Base-by-base conservation (phyloP, 2,888 invertebrate species). In the Caradrina clavipalpis region DNA sequence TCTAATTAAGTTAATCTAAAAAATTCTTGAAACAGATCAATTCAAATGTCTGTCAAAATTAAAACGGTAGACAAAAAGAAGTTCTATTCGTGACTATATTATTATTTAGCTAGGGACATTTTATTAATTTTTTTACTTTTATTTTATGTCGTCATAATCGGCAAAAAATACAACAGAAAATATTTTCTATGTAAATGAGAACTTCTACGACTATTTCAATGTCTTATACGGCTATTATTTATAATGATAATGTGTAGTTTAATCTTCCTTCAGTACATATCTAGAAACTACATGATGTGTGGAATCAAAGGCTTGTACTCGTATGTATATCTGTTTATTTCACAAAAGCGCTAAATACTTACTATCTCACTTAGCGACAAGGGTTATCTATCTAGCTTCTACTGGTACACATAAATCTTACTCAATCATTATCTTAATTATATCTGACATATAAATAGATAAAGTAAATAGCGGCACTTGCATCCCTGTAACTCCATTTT, bases 1-100 rank as follows among this genome's bases (percentile, higher is more conserved):
- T 58, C 39, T 65, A 62, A 56, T 70, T 50, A 77, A 57, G 45
- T 31, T 56, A 53, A 77, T 81, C 55, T 55, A 59, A 76, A 69
- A 69, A 69, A 61, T 76, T 49, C 8, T 39, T 49, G 49, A 56
- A 53, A 77, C 31, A 59, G 59, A 70, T 63, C 17, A 63, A 71
- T 62, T 66, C 42, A 55, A 66, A 22, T 39, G 62, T 31, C 26
- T 17, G 22, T 35, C 45, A 61, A 57, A 61, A 51, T 62, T 45
- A 64, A 50, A 45, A 31, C 2, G 7, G 17, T 45, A 5, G 45
- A 17, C n/a, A 64, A 64, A 10, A 63, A 10, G 8, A 39, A 10
- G 21, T 6, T 39, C 39, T 39, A 39, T 39, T 39, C 2, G 39
- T 11, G 2, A 39, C 2, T 39, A 11, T 13, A 8, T 35, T 35